Conservation (phyloP, 1,140 invertebrate genomes). For the Ips nitidus region DNA sequence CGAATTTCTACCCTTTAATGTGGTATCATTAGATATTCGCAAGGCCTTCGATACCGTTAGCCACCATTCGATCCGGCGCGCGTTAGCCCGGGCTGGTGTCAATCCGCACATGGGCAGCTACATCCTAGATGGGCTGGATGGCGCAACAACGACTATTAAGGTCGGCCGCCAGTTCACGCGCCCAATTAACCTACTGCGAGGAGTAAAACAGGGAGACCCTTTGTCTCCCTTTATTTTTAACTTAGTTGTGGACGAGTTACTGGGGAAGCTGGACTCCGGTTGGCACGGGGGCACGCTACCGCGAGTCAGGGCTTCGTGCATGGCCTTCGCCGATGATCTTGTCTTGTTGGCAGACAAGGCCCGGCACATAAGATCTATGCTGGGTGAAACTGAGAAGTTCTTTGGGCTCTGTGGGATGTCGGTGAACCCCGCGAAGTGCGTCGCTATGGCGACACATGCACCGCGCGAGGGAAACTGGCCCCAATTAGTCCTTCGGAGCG, state of each 20-base stretch:
- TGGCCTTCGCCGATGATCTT: slow-evolving; percentile 48
- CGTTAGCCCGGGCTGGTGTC: neutral
- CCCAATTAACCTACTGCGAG: no score
- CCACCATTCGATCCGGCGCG: slow-evolving; percentile 8
- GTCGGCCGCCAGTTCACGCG: no score
- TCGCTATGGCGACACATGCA: no score
- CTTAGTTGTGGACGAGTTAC: no score
- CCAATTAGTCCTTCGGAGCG: neutral
- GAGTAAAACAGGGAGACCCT: no score
- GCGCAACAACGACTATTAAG: neutral
- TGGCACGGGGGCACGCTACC: no score
- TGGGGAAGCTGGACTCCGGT: no score
- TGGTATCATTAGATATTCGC: slow-evolving; percentile 47
- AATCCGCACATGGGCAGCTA: slow-evolving; percentile 27
- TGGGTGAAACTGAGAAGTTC: neutral
- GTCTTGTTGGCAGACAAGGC: slow-evolving; percentile 41
- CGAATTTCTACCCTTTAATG: slow-evolving; percentile 20
- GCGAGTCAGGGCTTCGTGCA: no score
- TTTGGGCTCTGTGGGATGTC: neutral
- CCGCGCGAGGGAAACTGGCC: neutral
- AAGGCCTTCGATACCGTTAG: slow-evolving; percentile 30
- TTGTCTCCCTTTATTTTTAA: no score
- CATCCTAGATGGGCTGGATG: slow-evolving; percentile 31
- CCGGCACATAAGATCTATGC: neutral
- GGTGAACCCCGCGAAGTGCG: no score